Evolutionary conservation across 1,140 invertebrate genomes (phyloP).

Genomic region (Drosophila lacertosa): DNA sequence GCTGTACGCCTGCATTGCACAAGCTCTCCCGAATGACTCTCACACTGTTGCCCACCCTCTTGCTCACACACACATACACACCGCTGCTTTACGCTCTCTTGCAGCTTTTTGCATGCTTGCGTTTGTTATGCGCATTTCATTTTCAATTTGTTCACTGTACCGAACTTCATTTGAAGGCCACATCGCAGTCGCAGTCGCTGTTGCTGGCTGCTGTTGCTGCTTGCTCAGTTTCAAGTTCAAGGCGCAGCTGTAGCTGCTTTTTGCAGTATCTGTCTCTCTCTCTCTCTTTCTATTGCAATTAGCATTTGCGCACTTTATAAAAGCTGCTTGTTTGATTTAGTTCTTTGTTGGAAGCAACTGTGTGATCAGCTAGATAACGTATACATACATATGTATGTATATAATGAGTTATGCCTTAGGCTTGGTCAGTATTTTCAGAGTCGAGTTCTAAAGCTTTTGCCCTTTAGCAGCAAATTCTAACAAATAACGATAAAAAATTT

Average conservation of each 20-base stretch:
- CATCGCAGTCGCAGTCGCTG: slow-evolving; percentile 12
- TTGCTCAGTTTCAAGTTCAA: slow-evolving; percentile 67
- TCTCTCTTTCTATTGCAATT: slow-evolving; percentile 48
- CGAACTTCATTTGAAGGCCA: slow-evolving; percentile 65
- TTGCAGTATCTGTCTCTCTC: neutral
- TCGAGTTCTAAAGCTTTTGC: slow-evolving; percentile 3
- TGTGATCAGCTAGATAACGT: slow-evolving; percentile 19
- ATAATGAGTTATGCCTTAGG: slow-evolving; percentile 53
- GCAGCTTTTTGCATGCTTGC: slow-evolving; percentile 22
- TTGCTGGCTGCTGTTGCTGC: slow-evolving; percentile 12
- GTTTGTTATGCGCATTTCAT: slow-evolving; percentile 59
- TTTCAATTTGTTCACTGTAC: slow-evolving; percentile 53
- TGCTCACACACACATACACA: neutral
- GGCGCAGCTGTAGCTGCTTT: slow-evolving; percentile 35
- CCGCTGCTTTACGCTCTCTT: slow-evolving; percentile 9
- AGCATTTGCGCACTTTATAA: slow-evolving; percentile 35
- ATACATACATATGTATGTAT: slow-evolving; percentile 5
- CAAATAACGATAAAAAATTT: slow-evolving; percentile 21
- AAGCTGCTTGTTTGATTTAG: slow-evolving; percentile 6
- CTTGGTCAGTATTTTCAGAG: slow-evolving; percentile 56
- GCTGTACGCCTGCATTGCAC: slow-evolving; percentile 62
- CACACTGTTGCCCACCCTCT: slow-evolving; percentile 5
- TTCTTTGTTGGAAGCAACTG: neutral
- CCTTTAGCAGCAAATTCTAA: slow-evolving; percentile 20
- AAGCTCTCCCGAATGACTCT: slow-evolving; percentile 38